phyloP scores from a whole-genome alignment of 2,113 vertebrate genomes.

The Rhinolophus ferrumequinum region DNA sequence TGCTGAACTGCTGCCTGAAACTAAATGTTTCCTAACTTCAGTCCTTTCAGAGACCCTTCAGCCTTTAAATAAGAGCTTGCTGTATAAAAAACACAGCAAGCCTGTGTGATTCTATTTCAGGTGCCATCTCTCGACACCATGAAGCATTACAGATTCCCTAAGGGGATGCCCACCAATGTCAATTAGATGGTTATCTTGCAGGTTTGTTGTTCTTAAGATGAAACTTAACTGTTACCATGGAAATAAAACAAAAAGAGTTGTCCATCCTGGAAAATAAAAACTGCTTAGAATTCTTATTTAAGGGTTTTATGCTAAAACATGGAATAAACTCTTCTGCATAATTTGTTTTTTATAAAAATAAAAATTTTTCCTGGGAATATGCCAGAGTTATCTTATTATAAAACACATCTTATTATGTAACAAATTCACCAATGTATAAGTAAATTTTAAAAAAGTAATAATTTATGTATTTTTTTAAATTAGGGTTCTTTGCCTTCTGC shows the following conservation, averaged over 20 bases:
- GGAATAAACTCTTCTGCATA: background rate
- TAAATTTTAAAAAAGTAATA: constrained; percentile 18
- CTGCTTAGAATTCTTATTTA: constrained; percentile 23
- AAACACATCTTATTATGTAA: background rate
- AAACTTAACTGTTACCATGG: constrained; percentile 60
- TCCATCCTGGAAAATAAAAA: constrained; percentile 28
- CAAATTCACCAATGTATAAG: background rate
- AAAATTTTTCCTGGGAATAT: constrained; percentile 40
- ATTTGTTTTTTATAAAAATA: constrained; percentile 50
- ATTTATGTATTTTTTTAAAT: background rate
- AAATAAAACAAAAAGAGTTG: constrained; percentile 69
- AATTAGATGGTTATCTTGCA: constrained; percentile 35
- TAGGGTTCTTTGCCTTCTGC: constrained; percentile 72
- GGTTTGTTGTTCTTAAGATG: constrained; percentile 3
- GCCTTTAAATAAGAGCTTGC: background rate
- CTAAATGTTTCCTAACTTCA: constrained; percentile 51
- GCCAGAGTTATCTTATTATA: background rate
- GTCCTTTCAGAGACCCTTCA: background rate
- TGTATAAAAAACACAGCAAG: background rate
- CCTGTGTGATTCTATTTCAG: constrained; percentile 8
- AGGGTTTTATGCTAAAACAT: constrained; percentile 52
- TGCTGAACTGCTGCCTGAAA: constrained; percentile 61
- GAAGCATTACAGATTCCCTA: background rate
- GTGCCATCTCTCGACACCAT: background rate
- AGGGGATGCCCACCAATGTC: background rate